Base-by-base conservation (phyloP, 2,113 vertebrate species). In the Smithornis capensis region DNA sequence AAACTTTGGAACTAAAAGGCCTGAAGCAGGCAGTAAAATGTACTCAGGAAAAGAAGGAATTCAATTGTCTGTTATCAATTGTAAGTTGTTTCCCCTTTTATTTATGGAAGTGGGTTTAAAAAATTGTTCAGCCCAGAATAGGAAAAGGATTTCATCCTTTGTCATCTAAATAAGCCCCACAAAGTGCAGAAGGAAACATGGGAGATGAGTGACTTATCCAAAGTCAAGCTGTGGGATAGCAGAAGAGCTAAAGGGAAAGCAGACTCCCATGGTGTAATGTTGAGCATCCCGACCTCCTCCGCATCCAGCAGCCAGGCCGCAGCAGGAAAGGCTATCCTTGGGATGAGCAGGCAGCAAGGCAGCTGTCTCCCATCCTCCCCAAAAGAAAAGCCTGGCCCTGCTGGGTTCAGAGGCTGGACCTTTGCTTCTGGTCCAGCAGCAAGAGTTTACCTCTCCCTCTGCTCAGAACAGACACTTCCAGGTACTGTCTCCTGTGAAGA, bases 191-290 rank as follows among this genome's bases (percentile, higher is more conserved):
- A 40, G 25, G 40, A 76, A 64, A 53, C 29, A 16, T 1, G 2
- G 49, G 79, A 82, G 62, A 40, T 2, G 16, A 71, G 50, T 31
- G 10, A 83, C 47, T 70, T 65, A n/a, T 38, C 25, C 37, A 22
- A 64, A 76, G 23, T 57, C 82, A 68, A 55, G 35, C 42, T 74
- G 35, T 31, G 27, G 24, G 42, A 33, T 14, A 63, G 50, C 19
- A 50, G 49, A 78, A 65, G 42, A 84, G 24, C 23, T 17, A 28
- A 60, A 14, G 44, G 28, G 8, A 56, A 87, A 89, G 67, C 19
- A 87, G 44, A 81, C 33, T 10, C 49, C 57, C 28, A 4, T 1
- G 15, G 31, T 0, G 0, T 44, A 52, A 12, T 2, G 1, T 2
- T 53, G 45, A 90, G 53, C 49, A 49, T 33, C 63, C 79, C 38